A percentile compares a stretch with the other conserved stretches of the same genome.
Evolutionary conservation across 2,797 vertebrate genomes (phyloP).

Genomic region (Lagorchestes hirsutus): DNA sequence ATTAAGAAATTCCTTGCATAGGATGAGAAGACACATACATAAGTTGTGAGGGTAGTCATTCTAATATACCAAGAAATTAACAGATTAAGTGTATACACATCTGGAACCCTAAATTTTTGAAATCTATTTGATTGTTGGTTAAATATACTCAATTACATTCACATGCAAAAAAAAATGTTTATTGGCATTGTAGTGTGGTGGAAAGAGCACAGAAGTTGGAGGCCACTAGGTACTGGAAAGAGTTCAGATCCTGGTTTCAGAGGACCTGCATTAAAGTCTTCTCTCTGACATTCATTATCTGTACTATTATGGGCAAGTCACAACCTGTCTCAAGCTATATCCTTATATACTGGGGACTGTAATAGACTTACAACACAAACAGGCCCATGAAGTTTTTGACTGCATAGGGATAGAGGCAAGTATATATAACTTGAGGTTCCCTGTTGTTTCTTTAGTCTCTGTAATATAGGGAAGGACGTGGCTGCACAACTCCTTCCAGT

Average conservation of each 20-base stretch:
- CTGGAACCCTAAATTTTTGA: not conserved
- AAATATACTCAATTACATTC: not conserved
- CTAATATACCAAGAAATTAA: not conserved
- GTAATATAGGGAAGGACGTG: not conserved
- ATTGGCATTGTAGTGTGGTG: fast-evolving
- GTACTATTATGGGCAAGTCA: not conserved
- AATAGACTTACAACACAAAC: not conserved
- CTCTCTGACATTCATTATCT: not conserved
- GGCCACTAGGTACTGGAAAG: not conserved
- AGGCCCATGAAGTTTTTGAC: not conserved
- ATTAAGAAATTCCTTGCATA: not conserved
- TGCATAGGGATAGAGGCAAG: not conserved
- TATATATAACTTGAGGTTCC: not conserved
- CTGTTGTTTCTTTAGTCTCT: not conserved
- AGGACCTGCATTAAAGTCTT: not conserved
- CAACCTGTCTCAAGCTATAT: not conserved
- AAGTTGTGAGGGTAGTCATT: not conserved
- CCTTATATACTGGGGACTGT: not conserved
- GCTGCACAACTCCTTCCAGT: not conserved
- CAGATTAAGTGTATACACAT: not conserved
- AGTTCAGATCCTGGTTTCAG: not conserved
- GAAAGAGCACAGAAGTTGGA: not conserved
- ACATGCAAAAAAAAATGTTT: not conserved
- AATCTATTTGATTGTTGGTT: not conserved
- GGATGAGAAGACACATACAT: not conserved